These are phyloP conservation scores for Chunga burmeisteri DNA, from an alignment of 2,113 vertebrate genomes.

Conservation along the genomic window DNA sequence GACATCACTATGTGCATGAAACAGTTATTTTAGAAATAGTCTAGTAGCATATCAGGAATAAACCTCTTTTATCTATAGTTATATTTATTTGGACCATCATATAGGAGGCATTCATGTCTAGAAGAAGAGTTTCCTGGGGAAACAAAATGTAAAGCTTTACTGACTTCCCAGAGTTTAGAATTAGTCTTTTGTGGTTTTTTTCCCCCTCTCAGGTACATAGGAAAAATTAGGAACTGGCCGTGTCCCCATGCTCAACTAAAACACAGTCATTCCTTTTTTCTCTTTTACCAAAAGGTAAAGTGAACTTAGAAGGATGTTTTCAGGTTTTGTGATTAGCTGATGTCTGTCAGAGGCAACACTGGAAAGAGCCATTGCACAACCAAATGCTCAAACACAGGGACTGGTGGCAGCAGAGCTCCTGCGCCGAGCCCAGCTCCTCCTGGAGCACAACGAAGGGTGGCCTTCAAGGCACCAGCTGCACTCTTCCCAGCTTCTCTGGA, in stretches of 20 bases:
- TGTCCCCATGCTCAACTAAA: background rate
- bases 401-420: background rate
- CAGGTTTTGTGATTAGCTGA: background rate
- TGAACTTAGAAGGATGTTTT: background rate
- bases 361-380: background rate
- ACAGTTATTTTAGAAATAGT: background rate
- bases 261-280: background rate
- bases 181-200: background rate
- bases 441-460: rapidly evolving
- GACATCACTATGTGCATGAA: too few species aligned
- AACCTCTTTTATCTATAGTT: background rate
- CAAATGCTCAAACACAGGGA: rapidly evolving
- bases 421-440: background rate
- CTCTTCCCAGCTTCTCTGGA: background rate
- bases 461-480: background rate
- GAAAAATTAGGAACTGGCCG: background rate
- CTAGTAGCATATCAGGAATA: background rate
- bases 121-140: background rate
- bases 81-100: background rate
- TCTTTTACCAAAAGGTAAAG: background rate
- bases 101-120: background rate
- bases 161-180: background rate
- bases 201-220: background rate
- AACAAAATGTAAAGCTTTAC: background rate
- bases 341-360: background rate